Percentiles rank a stretch among this genome's conserved stretches.
Conservation (phyloP, 2,888 invertebrate genomes). For the Erynnis tages region DNA sequence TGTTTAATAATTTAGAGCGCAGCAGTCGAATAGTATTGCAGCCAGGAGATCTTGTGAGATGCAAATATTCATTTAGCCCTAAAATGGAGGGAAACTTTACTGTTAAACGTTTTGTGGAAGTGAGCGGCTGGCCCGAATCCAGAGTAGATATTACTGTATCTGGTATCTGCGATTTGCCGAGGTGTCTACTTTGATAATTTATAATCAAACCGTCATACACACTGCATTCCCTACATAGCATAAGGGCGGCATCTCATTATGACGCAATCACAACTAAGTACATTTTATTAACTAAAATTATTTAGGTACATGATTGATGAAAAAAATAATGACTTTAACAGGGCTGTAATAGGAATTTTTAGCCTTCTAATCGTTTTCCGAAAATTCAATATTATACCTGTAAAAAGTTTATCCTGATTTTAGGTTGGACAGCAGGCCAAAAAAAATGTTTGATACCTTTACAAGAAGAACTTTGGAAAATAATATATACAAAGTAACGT, state of each 20-base stretch:
- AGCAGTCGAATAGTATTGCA: constrained; percentile 52
- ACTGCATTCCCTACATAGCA: no score
- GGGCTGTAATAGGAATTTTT: no score
- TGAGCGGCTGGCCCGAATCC: constrained; percentile 71
- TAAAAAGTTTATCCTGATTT: constrained; percentile 27
- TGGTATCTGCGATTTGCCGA: constrained; percentile 70
- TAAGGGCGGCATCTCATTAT: no score
- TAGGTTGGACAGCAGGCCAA: constrained; percentile 70
- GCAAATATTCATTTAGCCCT: constrained; percentile 71
- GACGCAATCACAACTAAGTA: no score
- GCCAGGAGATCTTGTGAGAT: constrained; percentile 67
- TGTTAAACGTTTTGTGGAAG: constrained; percentile 67
- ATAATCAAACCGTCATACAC: no score
- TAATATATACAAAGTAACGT: constrained; percentile 63
- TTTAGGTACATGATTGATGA: no score
- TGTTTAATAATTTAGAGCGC: constrained; percentile 39
- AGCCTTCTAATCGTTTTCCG: no score
- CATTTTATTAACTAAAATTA: no score
- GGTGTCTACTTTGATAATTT: constrained; percentile 42
- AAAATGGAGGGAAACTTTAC: constrained; percentile 62
- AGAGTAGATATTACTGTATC: constrained; percentile 56
- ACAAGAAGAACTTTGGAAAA: constrained; percentile 61
- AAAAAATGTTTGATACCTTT: constrained; percentile 74
- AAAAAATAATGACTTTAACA: no score
- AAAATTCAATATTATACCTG: no score